Conservation (phyloP, 2,797 vertebrate genomes). For the Falco concolor region DNA sequence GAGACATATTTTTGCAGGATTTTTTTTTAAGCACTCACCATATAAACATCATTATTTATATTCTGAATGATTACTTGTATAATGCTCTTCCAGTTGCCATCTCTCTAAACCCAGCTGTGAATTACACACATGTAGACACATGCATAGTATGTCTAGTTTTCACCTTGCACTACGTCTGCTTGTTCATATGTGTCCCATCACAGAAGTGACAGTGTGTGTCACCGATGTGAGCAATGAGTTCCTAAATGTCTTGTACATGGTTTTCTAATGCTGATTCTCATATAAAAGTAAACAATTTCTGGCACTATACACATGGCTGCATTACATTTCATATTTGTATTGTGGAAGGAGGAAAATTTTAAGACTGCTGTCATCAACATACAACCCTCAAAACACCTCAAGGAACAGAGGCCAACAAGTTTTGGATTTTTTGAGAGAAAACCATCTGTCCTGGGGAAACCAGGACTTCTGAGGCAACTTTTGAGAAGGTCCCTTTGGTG, state of each 20-base stretch:
- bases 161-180: background rate
- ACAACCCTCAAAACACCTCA: background rate
- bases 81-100: background rate
- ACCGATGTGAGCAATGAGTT: background rate
- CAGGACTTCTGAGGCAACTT: background rate
- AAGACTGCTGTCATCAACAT: background rate
- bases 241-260: background rate
- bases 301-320: background rate
- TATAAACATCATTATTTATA: no score
- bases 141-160: background rate
- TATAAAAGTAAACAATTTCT: background rate
- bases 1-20: background rate
- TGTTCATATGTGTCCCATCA: background rate
- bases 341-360: background rate
- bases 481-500: background rate
- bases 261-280: background rate
- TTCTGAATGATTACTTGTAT: background rate
- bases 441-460: background rate
- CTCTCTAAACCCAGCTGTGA: background rate
- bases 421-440: background rate
- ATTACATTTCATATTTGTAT: no score
- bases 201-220: background rate
- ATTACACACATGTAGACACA: rapidly evolving
- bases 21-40: background rate
- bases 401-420: background rate